Percentiles rank a stretch among this genome's conserved stretches.
phyloP scores from a whole-genome alignment of 2,888 invertebrate species.

The Agrotis segetum region DNA sequence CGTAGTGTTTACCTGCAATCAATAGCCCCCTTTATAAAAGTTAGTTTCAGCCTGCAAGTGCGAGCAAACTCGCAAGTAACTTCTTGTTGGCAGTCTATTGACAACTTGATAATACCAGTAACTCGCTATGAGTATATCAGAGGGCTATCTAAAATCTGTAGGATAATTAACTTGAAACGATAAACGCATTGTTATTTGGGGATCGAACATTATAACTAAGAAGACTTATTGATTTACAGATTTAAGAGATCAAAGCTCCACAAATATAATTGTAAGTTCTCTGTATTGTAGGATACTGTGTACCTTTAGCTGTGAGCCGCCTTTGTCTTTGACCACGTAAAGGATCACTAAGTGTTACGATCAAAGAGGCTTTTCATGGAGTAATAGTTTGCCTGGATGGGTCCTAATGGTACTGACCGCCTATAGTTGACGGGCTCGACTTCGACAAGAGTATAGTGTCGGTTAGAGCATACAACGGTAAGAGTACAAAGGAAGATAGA shows the following conservation, averaged over 20 bases:
- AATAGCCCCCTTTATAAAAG: background rate
- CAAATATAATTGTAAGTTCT: background rate
- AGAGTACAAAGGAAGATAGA: background rate
- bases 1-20: background rate
- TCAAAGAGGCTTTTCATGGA: slow-evolving; percentile 16
- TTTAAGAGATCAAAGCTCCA: background rate
- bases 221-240: background rate
- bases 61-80: background rate
- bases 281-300: background rate
- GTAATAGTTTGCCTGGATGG: slow-evolving; percentile 8
- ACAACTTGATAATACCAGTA: background rate
- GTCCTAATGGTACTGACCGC: slow-evolving; percentile 3
- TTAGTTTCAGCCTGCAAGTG: background rate
- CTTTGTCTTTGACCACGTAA: slow-evolving; percentile 2
- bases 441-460: slow-evolving; percentile 2
- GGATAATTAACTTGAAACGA: background rate
- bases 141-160: background rate
- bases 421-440: background rate
- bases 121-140: background rate
- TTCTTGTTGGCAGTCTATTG: background rate
- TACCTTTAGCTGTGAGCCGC: background rate
- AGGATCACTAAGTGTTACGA: background rate
- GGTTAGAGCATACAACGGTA: slow-evolving; percentile 7
- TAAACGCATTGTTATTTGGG: background rate
- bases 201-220: background rate